Conservation (phyloP, 2,113 vertebrate genomes). For the Chascanopsetta lugubris region DNA sequence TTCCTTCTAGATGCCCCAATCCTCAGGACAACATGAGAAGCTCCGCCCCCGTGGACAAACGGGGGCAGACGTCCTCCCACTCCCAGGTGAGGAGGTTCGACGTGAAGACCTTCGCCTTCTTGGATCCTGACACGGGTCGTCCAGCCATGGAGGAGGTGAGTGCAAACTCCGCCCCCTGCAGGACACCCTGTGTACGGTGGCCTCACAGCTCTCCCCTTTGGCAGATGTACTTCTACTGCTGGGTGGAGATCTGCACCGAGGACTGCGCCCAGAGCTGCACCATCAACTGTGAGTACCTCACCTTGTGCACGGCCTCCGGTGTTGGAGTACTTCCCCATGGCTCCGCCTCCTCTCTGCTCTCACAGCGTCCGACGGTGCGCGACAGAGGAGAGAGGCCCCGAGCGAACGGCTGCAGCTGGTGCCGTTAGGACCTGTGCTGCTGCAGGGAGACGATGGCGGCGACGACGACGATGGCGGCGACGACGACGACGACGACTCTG, state of each 20-base stretch:
- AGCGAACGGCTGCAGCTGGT: conserved; percentile 46
- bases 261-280: conserved; percentile 67
- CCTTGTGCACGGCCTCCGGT: not conserved
- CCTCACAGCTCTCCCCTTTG: no score
- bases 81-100: conserved; percentile 74
- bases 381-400: conserved; percentile 46
- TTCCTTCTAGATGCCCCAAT: conserved; percentile 74
- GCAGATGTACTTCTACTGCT: conserved; percentile 78
- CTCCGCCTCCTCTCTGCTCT: not conserved
- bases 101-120: conserved; percentile 76
- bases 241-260: conserved; percentile 76
- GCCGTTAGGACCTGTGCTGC: conserved; percentile 64
- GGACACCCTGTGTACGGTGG: no score
- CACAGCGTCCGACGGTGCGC: conserved; percentile 56
- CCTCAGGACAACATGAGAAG: conserved; percentile 70
- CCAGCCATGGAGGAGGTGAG: conserved; percentile 69
- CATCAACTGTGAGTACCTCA: conserved; percentile 59
- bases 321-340: not conserved
- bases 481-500: no score
- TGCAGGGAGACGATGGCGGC: no score
- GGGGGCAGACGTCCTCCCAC: conserved; percentile 40
- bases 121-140: conserved; percentile 64
- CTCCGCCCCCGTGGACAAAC: conserved; percentile 59
- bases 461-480: no score
- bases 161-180: no score